These are phyloP conservation scores for Tenthredo notha DNA, from an alignment of 2,888 invertebrate species.

Conservation along the genomic window DNA sequence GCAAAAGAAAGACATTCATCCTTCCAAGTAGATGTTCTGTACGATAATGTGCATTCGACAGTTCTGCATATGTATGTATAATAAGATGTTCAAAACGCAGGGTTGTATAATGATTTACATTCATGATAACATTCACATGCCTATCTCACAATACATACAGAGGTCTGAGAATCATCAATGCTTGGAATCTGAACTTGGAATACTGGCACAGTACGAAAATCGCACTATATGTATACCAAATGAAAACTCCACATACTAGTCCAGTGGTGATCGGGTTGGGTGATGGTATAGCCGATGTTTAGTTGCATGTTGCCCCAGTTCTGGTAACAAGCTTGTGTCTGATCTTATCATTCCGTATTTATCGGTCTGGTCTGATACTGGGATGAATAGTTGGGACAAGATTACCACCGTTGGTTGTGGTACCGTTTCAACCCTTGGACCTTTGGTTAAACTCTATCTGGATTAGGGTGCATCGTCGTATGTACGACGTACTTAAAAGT, in stretches of 20 bases:
- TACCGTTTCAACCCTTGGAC: background rate
- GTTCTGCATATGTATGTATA: background rate
- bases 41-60: background rate
- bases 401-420: background rate
- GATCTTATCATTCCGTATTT: background rate
- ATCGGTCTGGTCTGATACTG: constrained; percentile 3
- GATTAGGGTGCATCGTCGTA: background rate
- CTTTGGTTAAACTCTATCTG: background rate
- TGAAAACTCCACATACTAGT: background rate
- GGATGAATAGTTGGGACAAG: background rate
- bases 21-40: background rate
- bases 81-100: background rate
- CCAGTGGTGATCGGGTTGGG: constrained; percentile 3
- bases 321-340: background rate
- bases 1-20: background rate
- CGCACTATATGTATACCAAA: background rate
- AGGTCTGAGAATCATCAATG: background rate
- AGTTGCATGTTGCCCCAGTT: background rate
- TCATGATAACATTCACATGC: background rate
- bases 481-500: constrained; percentile 2
- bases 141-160: background rate
- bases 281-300: background rate
- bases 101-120: background rate
- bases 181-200: background rate
- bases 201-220: constrained; percentile 3